Conservation (phyloP, 2,113 vertebrate species). For the Burhinus bistriatus region DNA sequence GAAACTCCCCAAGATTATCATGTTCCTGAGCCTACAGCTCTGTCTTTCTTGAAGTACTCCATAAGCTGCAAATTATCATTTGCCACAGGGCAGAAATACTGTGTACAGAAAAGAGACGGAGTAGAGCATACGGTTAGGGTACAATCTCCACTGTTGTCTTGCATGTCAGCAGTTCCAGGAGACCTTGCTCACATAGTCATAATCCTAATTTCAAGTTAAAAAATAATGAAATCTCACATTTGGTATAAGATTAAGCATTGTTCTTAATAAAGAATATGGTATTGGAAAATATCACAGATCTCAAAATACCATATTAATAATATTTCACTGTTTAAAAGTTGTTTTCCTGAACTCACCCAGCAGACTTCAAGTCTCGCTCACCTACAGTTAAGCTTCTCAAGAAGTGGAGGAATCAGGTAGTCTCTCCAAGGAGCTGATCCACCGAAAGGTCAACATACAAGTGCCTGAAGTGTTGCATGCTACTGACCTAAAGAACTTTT, state of each 20-base stretch:
- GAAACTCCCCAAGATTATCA: background rate
- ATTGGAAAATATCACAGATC: background rate
- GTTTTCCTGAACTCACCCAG: background rate
- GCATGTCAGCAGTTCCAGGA: background rate
- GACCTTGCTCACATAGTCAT: background rate
- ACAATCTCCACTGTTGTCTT: background rate
- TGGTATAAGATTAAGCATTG: background rate
- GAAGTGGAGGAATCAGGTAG: background rate
- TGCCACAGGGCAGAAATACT: background rate
- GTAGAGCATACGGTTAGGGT: background rate
- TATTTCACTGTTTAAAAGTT: background rate
- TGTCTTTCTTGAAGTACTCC: background rate
- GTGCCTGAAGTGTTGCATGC: background rate
- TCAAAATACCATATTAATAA: background rate
- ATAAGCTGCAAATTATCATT: background rate
- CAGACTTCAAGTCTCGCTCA: background rate
- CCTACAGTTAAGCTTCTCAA: background rate
- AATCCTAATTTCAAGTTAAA: background rate
- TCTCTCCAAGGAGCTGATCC: background rate
- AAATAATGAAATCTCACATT: background rate
- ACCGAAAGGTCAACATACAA: background rate
- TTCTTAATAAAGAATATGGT: background rate
- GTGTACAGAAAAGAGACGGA: background rate
- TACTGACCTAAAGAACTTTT: background rate
- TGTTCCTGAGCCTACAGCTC: background rate